These are phyloP conservation scores for Chionomys nivalis DNA, from an alignment of 2,113 vertebrate species.

Conservation along the genomic window DNA sequence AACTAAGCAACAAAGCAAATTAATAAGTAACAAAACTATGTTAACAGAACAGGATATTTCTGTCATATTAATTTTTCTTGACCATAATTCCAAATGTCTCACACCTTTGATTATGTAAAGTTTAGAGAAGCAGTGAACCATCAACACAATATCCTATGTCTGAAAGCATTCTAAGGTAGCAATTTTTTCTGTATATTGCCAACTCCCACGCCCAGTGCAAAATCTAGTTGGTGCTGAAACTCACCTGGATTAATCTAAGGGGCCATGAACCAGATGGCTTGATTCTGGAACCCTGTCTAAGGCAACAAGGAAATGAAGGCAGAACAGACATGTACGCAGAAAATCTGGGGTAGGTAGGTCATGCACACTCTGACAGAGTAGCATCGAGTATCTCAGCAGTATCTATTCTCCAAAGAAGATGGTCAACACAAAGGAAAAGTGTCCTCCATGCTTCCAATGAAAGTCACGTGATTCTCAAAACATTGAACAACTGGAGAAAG, in stretches of 20 bases:
- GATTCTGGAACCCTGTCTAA: not conserved
- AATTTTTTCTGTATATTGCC: not conserved
- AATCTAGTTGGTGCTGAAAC: not conserved
- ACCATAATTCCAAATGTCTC: not conserved
- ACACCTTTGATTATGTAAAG: not conserved
- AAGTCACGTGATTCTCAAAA: not conserved
- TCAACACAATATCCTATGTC: not conserved
- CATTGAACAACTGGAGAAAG: not conserved
- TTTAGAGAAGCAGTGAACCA: not conserved
- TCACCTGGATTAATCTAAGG: not conserved
- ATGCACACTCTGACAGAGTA: not conserved
- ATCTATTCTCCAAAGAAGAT: not conserved
- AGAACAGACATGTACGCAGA: not conserved
- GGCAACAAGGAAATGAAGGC: not conserved
- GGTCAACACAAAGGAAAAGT: not conserved
- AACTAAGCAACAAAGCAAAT: not conserved
- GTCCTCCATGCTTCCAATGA: not conserved
- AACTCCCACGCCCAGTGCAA: not conserved
- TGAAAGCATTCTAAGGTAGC: not conserved
- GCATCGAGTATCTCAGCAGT: not conserved
- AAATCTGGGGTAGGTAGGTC: not conserved
- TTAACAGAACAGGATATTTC: too few relatives aligned
- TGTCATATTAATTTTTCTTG: not conserved
- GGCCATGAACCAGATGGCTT: not conserved
- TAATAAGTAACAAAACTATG: not conserved